These are phyloP conservation scores for Sebastes oblongus DNA, from an alignment of 2,797 vertebrate species.

Conservation along the genomic window DNA sequence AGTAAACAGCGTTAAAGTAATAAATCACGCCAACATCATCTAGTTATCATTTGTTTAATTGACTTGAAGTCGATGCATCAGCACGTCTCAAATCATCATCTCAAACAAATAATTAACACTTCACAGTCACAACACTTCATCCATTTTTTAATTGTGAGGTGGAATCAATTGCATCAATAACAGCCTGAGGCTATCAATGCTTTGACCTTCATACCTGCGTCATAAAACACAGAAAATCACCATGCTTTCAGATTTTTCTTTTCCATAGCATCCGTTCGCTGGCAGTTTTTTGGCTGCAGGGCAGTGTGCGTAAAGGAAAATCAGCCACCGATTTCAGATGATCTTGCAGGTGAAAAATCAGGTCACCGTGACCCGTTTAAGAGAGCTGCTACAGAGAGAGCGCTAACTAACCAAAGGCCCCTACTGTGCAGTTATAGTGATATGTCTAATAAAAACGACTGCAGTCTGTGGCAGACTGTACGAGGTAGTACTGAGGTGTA, in stretches of 20 bases:
- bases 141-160: background rate
- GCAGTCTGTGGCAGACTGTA: too few relatives aligned
- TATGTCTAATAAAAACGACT: too few relatives aligned
- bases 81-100: background rate
- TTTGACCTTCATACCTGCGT: background rate
- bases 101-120: background rate
- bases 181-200: background rate
- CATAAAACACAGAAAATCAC: background rate
- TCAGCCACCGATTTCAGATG: too few relatives aligned
- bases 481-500: too few relatives aligned
- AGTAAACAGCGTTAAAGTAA: background rate
- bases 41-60: background rate
- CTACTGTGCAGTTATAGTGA: too few relatives aligned
- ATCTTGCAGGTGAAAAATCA: too few relatives aligned
- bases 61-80: background rate
- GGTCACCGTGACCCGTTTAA: too few relatives aligned
- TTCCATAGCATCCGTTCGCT: rapidly evolving
- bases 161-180: background rate
- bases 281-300: too few relatives aligned
- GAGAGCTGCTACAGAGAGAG: too few relatives aligned
- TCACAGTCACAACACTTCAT: background rate
- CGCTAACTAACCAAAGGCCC: too few relatives aligned
- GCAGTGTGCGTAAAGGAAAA: too few relatives aligned
- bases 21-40: background rate
- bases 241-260: too few relatives aligned